Conservation (phyloP, 2,797 vertebrate species). For the Sebastes elongatus region DNA sequence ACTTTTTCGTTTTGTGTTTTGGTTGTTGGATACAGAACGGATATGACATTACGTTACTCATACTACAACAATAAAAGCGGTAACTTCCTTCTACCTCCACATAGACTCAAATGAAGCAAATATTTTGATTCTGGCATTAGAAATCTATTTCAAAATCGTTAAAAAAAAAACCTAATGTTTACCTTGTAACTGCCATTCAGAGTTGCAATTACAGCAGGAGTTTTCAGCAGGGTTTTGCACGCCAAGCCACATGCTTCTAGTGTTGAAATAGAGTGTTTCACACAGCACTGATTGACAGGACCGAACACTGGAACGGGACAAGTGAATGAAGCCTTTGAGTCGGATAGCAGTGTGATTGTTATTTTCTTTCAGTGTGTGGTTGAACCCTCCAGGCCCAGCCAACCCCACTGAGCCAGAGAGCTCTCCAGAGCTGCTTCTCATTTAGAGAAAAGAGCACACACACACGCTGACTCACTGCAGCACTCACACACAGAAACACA, state of each 20-base stretch:
- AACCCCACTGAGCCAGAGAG: slow-evolving; percentile 1
- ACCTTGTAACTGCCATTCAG: not conserved
- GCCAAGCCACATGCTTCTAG: not conserved
- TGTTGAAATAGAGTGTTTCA: not conserved
- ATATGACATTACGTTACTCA: too few species aligned
- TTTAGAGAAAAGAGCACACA: not conserved
- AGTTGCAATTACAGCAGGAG: not conserved
- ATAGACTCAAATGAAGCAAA: too few species aligned
- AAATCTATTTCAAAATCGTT: too few species aligned
- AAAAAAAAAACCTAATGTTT: not conserved
- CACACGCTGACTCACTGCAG: not conserved
- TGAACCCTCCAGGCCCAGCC: slow-evolving; percentile 8
- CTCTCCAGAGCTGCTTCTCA: slow-evolving; percentile 30
- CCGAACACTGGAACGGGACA: not conserved
- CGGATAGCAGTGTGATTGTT: not conserved
- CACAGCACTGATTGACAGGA: not conserved
- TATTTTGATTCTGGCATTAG: too few species aligned
- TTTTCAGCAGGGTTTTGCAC: not conserved
- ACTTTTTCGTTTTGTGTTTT: too few species aligned
- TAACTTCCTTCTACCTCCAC: rapidly evolving
- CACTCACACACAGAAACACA: not conserved
- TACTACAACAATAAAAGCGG: too few species aligned
- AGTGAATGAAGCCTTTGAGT: not conserved
- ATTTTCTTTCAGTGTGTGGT: not conserved
- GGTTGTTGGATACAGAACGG: too few species aligned